Percentiles rank a stretch among this genome's conserved stretches.
Evolutionary conservation across 2,113 vertebrate genomes (phyloP).

Genomic region (Ia io): DNA sequence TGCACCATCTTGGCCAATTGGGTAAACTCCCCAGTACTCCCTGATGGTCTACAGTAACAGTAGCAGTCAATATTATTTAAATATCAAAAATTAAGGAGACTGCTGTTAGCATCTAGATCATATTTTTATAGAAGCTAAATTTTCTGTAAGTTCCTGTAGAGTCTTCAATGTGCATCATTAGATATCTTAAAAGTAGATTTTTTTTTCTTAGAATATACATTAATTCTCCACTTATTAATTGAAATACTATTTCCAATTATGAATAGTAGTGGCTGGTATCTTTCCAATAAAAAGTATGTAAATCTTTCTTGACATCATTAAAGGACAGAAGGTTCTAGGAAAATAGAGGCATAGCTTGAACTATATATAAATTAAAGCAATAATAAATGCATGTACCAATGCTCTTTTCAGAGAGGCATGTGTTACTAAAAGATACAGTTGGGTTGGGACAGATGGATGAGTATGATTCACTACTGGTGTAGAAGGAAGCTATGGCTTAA

Average conservation of each 20-base stretch:
- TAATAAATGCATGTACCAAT: constrained; percentile 55
- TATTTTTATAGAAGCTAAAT: not conserved
- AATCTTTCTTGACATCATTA: constrained; percentile 8
- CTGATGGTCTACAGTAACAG: not conserved
- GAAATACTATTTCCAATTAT: not conserved
- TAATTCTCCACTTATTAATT: not conserved
- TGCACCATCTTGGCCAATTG: not conserved
- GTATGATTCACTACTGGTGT: constrained; percentile 62
- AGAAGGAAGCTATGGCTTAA: constrained; percentile 57
- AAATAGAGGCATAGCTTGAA: constrained; percentile 28
- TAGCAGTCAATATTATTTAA: not conserved
- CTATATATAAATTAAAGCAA: constrained; percentile 43
- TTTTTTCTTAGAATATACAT: not conserved
- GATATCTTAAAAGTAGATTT: not conserved
- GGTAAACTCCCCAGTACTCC: not conserved
- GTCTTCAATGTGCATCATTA: not conserved
- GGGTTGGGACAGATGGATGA: constrained; percentile 73
- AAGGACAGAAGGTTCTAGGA: not conserved
- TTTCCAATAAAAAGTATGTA: not conserved
- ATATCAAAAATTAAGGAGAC: not conserved
- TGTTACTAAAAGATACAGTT: constrained; percentile 52
- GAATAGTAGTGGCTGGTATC: constrained; percentile 30
- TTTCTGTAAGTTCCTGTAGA: not conserved
- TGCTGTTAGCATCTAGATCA: not conserved
- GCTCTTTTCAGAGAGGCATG: constrained; percentile 43